Evolutionary conservation across 2,888 invertebrate genomes (phyloP).

Genomic region (Machimus rusticus): DNA sequence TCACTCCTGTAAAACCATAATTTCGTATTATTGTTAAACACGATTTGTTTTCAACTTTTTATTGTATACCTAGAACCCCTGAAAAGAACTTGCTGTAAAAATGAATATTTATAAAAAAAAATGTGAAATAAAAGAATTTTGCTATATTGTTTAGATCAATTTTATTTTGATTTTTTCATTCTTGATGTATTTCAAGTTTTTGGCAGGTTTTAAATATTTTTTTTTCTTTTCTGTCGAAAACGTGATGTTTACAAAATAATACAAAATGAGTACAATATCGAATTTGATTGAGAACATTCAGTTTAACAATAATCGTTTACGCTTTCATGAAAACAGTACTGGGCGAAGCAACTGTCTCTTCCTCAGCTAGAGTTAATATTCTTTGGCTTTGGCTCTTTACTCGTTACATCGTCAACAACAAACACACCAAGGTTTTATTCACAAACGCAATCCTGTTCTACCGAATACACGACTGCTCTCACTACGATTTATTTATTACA

Average conservation of each 20-base stretch:
- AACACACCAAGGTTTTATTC: not conserved
- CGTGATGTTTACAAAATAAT: conserved; percentile 6
- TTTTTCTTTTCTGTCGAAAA: conserved; percentile 26
- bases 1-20: too few relatives aligned
- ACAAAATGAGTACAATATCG: conserved; percentile 23
- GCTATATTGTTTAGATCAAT: conserved; percentile 3
- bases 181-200: conserved; percentile 16
- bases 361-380: conserved; percentile 10
- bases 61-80: not conserved
- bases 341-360: not conserved
- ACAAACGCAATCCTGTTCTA: not conserved
- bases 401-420: not conserved
- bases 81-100: not conserved
- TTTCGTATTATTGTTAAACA: too few relatives aligned
- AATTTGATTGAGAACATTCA: conserved; percentile 17
- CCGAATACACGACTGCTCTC: not conserved
- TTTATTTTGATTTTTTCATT: conserved; percentile 33
- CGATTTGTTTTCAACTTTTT: too few relatives aligned
- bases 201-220: conserved; percentile 15
- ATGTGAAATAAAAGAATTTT: not conserved
- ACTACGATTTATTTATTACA: not conserved
- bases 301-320: conserved; percentile 16
- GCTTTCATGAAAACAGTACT: not conserved
- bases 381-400: conserved; percentile 28
- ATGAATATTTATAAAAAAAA: not conserved